phyloP scores from a whole-genome alignment of 2,888 invertebrate species.

The Notodonta ziczac region DNA sequence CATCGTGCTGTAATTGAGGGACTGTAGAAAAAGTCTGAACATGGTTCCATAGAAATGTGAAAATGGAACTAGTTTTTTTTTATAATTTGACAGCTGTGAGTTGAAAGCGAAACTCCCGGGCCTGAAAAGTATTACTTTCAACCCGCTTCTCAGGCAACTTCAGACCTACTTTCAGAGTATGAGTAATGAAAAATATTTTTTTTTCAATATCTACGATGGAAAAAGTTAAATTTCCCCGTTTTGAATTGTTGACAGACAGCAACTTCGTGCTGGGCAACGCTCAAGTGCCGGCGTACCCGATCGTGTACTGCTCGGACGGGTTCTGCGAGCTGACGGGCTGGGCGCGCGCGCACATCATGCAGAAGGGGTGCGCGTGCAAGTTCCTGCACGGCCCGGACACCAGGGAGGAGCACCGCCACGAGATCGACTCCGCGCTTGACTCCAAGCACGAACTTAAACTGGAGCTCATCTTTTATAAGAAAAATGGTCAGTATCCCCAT shows the following conservation, averaged over 20 bases:
- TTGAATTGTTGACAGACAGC: constrained; percentile 89
- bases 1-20: too few species aligned
- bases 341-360: constrained; percentile 97
- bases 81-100: too few species aligned
- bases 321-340: constrained; percentile 98
- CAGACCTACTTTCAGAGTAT: too few species aligned
- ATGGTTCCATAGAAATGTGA: too few species aligned
- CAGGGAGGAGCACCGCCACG: constrained; percentile 92
- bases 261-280: constrained; percentile 98
- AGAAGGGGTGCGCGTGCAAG: constrained; percentile 97
- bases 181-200: too few species aligned
- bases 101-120: too few species aligned
- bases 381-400: constrained; percentile 97
- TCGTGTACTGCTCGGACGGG: constrained; percentile 98
- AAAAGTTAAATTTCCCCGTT: neutral
- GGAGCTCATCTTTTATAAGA: constrained; percentile 97
- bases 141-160: too few species aligned
- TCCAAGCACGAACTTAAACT: constrained; percentile 96
- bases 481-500: constrained; percentile 89
- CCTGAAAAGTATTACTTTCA: too few species aligned
- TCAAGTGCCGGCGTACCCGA: constrained; percentile 95
- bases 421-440: constrained; percentile 95
- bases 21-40: too few species aligned
- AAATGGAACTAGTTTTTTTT: too few species aligned
- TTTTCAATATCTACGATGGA: too few species aligned